phyloP scores from a whole-genome alignment of 2,113 vertebrate genomes.

The Pachycephala philippinensis region DNA sequence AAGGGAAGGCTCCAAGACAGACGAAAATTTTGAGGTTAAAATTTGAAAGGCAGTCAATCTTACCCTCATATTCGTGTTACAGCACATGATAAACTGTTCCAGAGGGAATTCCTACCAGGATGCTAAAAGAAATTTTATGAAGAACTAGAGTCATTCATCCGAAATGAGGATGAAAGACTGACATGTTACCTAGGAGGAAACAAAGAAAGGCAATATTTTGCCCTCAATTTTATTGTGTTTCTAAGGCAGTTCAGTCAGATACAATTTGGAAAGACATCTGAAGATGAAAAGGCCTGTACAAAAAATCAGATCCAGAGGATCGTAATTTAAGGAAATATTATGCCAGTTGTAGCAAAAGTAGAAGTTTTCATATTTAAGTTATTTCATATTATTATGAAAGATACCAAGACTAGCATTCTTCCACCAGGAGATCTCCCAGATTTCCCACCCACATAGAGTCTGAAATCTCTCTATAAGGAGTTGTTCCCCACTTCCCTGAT shows the following conservation, averaged over 20 bases:
- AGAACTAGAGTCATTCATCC: conserved; percentile 15
- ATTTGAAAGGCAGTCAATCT: conserved; percentile 46
- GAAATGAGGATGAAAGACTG: conserved; percentile 8
- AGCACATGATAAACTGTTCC: conserved; percentile 36
- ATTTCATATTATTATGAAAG: conserved; percentile 37
- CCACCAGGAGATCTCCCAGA: conserved; percentile 7
- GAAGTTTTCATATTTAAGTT: conserved; percentile 34
- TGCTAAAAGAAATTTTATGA: conserved; percentile 3
- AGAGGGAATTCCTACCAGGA: conserved; percentile 18
- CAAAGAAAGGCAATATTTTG: conserved; percentile 15
- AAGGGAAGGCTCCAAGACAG: conserved; percentile 42
- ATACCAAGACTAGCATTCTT: conserved; percentile 14
- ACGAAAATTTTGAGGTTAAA: conserved; percentile 17
- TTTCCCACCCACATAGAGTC: conserved; percentile 39
- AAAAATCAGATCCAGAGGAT: conserved; percentile 24
- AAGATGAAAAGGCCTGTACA: not conserved
- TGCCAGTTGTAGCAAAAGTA: conserved; percentile 35
- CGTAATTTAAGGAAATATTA: conserved; percentile 28
- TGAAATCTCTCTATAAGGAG: conserved; percentile 11
- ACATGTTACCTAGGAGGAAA: conserved; percentile 6
- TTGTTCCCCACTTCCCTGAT: not conserved
- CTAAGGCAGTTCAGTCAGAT: not conserved
- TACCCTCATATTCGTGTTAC: not conserved
- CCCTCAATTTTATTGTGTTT: not conserved
- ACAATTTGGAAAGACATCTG: conserved; percentile 15